Conservation (phyloP, 2,113 vertebrate genomes). For the Laticauda colubrina region DNA sequence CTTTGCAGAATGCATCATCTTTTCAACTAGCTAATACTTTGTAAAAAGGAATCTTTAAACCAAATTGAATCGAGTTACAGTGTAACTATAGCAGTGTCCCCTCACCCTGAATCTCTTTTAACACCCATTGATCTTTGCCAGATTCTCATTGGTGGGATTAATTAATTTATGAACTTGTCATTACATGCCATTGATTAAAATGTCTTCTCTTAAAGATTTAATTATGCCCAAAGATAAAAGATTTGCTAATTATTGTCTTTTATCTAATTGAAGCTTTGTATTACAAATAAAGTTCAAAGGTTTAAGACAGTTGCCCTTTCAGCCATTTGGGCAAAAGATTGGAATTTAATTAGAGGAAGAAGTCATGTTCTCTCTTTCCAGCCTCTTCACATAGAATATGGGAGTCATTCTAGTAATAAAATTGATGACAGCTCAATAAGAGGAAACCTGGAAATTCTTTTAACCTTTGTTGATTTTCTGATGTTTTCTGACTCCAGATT, state of each 20-base stretch:
- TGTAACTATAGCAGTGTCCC: conserved; percentile 60
- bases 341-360: conserved; percentile 86
- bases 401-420: conserved; percentile 44
- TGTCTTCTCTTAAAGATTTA: conserved; percentile 90
- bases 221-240: conserved; percentile 97
- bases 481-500: conserved; percentile 45
- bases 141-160: conserved; percentile 86
- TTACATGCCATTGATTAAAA: conserved; percentile 92
- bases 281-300: conserved; percentile 92
- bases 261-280: conserved; percentile 95
- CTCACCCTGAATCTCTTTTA: conserved; percentile 78
- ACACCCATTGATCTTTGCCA: conserved; percentile 86
- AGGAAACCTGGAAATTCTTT: conserved; percentile 51
- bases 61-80: conserved; percentile 62
- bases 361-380: conserved; percentile 57
- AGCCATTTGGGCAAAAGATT: conserved; percentile 71
- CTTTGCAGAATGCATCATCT: conserved; percentile 64
- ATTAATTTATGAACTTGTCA: conserved; percentile 99
- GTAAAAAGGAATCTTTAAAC: conserved; percentile 67
- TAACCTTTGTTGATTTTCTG: conserved; percentile 56
- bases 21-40: conserved; percentile 69
- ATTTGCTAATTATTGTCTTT: conserved; percentile 98
- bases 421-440: conserved; percentile 51
- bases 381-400: conserved; percentile 44
- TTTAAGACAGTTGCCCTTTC: conserved; percentile 86